A percentile compares a stretch with the other conserved stretches of the same genome.
Conservation (phyloP, 37 sponge, comb jelly and placozoan species). For the Amphimedon queenslandica region DNA sequence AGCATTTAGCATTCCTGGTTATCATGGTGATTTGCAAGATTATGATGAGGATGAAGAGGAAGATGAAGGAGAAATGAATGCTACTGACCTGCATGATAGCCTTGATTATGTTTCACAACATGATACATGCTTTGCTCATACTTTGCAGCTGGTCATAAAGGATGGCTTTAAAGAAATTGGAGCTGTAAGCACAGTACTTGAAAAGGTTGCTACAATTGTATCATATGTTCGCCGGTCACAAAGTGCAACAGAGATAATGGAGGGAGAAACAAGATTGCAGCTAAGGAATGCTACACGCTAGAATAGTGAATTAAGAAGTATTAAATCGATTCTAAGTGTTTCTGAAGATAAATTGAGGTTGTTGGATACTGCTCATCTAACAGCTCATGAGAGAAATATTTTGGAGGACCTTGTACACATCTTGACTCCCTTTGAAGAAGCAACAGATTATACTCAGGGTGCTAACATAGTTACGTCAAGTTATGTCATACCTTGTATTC, state of each 20-base stretch:
- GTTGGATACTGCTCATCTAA: slow-evolving; percentile 14
- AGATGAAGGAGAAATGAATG: background rate
- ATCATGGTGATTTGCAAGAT: background rate
- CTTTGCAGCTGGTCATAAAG: slow-evolving; percentile 15
- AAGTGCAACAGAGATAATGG: slow-evolving; percentile 22
- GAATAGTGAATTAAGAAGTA: slow-evolving; percentile 26
- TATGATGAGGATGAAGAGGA: slow-evolving; percentile 1
- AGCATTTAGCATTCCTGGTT: slow-evolving; percentile 3
- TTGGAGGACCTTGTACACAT: slow-evolving; percentile 10
- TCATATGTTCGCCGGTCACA: slow-evolving; percentile 25
- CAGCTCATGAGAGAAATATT: slow-evolving; percentile 8
- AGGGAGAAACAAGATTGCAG: slow-evolving; percentile 24
- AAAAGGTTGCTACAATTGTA: slow-evolving; percentile 15
- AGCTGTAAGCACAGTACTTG: background rate
- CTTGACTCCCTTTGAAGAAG: slow-evolving; percentile 16
- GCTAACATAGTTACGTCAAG: slow-evolving; percentile 1
- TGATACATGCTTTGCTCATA: slow-evolving; percentile 21
- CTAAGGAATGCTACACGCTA: slow-evolving; percentile 11
- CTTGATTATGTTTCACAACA: background rate
- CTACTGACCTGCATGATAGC: background rate
- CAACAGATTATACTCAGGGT: slow-evolving; percentile 17
- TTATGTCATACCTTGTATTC: slow-evolving; percentile 14
- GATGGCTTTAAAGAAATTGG: slow-evolving; percentile 20
- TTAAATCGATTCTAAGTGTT: slow-evolving; percentile 19
- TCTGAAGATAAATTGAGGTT: slow-evolving; percentile 17